Evolutionary conservation across 2,797 vertebrate species (phyloP), one percentile per base, ranked within the genome.

Genomic region (Pangasius sanitwongsei): DNA sequence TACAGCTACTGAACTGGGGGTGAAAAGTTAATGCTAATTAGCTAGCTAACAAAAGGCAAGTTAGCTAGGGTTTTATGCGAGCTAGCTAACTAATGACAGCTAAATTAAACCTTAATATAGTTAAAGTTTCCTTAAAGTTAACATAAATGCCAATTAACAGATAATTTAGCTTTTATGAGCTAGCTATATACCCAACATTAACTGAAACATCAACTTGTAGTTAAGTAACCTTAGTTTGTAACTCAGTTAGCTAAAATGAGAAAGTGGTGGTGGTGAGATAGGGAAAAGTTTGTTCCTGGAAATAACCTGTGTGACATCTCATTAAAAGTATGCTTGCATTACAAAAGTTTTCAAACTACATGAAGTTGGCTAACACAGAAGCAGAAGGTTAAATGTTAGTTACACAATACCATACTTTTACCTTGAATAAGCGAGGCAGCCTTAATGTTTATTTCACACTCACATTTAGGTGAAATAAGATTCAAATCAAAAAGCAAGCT

Each of bases 401-500:
- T 44, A 28, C 9, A 13, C 34, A 37, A 9, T 13, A 41, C 23
- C 6, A 16, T 12, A 6, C 57, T 48, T 91, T 48, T 20, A 72
- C 37, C 74, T 65, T 50, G 81, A 80, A 61, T 88, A 89, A 82
- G 75, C n/a, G n/a, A 55, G 16, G 28, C 18, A 12, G 53, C 25
- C 48, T 78, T 78, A 48, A 78, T 53, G 48, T 78, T n/a, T 25
- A 59, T 44, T 57, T 37, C 55, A 37, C 78, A 2, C 31, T 81
- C 31, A 12, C 57, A 23, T 23, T 23, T 34, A 18, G 16, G 3
- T 59, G 31, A 81, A 57, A 63, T 41, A 31, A 87, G 59, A 87
- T 37, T 57, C 37, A 65, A 89, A 91, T 48, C 81, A 83, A 69
- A 86, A 83, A 70, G 55, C 78, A 37, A 41, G 59, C 87, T 87